Conservation (phyloP, 1,140 invertebrate genomes). For the Campoletis sonorensis region DNA sequence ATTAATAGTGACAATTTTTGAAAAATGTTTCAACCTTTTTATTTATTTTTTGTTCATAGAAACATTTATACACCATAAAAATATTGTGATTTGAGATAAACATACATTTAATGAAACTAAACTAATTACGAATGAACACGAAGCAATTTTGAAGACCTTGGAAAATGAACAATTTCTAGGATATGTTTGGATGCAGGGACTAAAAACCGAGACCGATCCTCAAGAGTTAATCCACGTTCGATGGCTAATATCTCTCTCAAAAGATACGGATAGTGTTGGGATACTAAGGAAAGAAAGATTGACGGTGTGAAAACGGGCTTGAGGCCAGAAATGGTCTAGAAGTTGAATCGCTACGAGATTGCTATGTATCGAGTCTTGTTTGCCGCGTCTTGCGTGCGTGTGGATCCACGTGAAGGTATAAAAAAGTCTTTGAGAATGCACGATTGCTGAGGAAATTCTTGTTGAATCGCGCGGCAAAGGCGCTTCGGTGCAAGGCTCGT, state of each 20-base stretch:
- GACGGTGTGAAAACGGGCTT: neutral
- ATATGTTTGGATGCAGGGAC: neutral
- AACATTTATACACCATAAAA: too few species aligned
- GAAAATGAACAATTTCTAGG: neutral
- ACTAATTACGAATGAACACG: too few species aligned
- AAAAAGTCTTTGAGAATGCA: neutral
- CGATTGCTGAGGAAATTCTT: conserved; percentile 4
- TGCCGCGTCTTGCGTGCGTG: neutral
- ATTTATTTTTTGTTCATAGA: too few species aligned
- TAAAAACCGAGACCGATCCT: neutral
- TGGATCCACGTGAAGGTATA: neutral
- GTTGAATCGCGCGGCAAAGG: conserved; percentile 8
- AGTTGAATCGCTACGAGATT: neutral
- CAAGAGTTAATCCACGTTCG: neutral
- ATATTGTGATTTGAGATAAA: too few species aligned
- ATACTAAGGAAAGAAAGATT: neutral
- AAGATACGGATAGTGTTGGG: neutral
- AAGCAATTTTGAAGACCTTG: too few species aligned
- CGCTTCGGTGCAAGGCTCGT: neutral
- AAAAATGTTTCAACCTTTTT: too few species aligned
- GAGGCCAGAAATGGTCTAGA: neutral
- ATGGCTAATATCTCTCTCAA: neutral
- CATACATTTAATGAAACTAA: too few species aligned
- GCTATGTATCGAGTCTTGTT: neutral
- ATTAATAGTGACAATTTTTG: too few species aligned